Evolutionary conservation across 2,888 invertebrate genomes (phyloP), one percentile per base, ranked within the genome.

Genomic region (Torymus tubicola): DNA sequence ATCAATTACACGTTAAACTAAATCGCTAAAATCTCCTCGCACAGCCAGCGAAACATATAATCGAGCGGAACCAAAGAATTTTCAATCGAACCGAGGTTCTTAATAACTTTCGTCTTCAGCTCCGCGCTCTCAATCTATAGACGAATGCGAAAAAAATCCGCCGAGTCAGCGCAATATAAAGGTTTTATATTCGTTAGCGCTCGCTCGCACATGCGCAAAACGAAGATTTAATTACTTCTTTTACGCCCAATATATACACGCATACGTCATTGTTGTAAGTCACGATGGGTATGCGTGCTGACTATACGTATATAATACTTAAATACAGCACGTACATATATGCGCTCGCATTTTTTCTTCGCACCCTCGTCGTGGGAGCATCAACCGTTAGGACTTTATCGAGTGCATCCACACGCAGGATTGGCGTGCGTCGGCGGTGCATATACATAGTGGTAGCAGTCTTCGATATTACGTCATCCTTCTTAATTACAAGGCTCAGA

Each of bases 391-490:
- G 71, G 64, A 3, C 55, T 77, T 72, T 77, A 68, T 77, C 77
- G 76, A 72, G 63, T 69, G 77, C 71, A 81, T 76, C 80, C 76
- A 69, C 72, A 52, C 61, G 68, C 69, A n/a, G 53, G 0, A 16
- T 14, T 16, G n/a, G 55, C 14, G 18, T 10, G 65, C 71, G 63
- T 42, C 58, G 60, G 60, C 58, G 53, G 55, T 31, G 8, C 8
- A 24, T 24, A 31, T 3, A 31, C 31, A n/a, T n/a, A n/a, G n/a
- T 31, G 31, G 31, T 31, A 31, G 31, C 42, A 52, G 53, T 24
- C 16, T 42, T 69, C 77, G 64, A 77, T 77, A 73, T 81, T 75
- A 78, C 81, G 81, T 81, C 78, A 81, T 81, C n/a, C 55, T 71
- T 65, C 65, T 67, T 78, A 81, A 78, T 81, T 78, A 78, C 78